Percentiles rank a stretch among this genome's conserved stretches.
Evolutionary conservation across 2,113 vertebrate species (phyloP).

Genomic region (Ovis aries): ARS-UI_Ramb_v3.0 NC_056056.1:170871001-170871500

Average conservation of each 20-base stretch:
- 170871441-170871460: neutral
- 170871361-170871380: too few species aligned
- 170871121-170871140: neutral
- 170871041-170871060: neutral
- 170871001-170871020: neutral
- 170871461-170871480: neutral
- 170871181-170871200: neutral
- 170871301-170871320: too few species aligned
- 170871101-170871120: neutral
- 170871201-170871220: too few species aligned
- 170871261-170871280: too few species aligned
- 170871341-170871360: too few species aligned
- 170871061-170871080: neutral
- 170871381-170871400: neutral
- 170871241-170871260: too few species aligned
- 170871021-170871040: neutral
- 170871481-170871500: neutral
- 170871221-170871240: too few species aligned
- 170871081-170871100: neutral
- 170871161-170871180: neutral
- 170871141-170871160: neutral
- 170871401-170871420: neutral
- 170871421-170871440: fast-evolving
- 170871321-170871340: too few species aligned
- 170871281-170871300: too few species aligned